These are phyloP conservation scores for Salvator merianae DNA, from an alignment of 2,113 vertebrate species.

Conservation along the genomic window DNA sequence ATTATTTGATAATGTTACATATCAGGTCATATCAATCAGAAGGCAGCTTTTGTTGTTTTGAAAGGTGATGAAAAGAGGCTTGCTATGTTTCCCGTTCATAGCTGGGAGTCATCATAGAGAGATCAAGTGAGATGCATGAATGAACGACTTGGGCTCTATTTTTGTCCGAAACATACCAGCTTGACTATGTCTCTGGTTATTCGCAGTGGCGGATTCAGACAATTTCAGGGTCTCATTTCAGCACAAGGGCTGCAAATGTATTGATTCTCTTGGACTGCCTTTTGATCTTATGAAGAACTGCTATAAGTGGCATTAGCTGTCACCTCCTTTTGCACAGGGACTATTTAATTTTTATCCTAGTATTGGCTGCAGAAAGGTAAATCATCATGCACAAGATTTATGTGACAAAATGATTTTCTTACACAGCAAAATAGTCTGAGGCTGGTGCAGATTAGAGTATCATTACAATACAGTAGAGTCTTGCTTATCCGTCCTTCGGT, in stretches of 20 bases:
- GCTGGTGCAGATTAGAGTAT: rapidly evolving
- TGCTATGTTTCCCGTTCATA: too few relatives aligned
- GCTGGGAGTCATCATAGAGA: neutral
- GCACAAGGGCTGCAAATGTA: neutral
- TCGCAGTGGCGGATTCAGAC: rapidly evolving
- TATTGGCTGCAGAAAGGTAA: neutral
- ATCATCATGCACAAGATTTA: rapidly evolving
- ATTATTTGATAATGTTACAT: too few relatives aligned
- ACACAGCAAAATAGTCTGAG: neutral
- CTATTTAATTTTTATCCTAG: neutral
- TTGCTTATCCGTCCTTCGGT: too few relatives aligned
- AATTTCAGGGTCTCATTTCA: neutral
- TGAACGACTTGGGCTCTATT: neutral
- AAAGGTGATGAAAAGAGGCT: too few relatives aligned
- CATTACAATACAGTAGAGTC: too few relatives aligned
- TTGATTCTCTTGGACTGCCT: neutral
- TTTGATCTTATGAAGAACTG: neutral
- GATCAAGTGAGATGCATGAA: neutral
- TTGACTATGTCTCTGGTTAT: neutral
- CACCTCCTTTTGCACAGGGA: neutral
- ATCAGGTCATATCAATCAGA: too few relatives aligned
- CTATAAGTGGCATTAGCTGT: too few relatives aligned
- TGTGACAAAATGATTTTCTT: neutral
- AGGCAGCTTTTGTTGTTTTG: too few relatives aligned
- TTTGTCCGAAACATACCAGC: neutral